Conservation (phyloP, 2,797 vertebrate genomes). For the Anisognathus igniventris region DNA sequence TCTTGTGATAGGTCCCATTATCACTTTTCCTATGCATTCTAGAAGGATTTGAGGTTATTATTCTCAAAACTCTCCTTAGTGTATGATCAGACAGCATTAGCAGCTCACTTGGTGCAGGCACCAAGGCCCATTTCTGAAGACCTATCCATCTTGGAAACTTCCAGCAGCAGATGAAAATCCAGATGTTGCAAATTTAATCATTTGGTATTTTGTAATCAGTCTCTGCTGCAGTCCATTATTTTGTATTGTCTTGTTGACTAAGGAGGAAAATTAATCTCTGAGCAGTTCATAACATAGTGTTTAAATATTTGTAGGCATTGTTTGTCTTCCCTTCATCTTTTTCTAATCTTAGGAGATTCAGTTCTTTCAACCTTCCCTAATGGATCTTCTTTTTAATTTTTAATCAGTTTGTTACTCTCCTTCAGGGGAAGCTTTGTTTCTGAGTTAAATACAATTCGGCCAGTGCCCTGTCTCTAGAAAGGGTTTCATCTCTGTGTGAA, state of each 20-base stretch:
- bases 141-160: not conserved
- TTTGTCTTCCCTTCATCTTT: conserved; percentile 2
- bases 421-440: not conserved
- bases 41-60: not conserved
- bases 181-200: not conserved
- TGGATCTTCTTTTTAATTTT: conserved; percentile 27
- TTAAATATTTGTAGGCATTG: conserved; percentile 24
- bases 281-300: not conserved
- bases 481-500: not conserved
- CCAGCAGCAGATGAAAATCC: conserved; percentile 13
- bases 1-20: not conserved
- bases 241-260: not conserved
- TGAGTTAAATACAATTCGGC: not conserved
- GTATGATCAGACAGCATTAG: not conserved
- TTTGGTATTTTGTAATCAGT: conserved; percentile 3
- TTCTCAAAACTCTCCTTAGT: not conserved
- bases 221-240: not conserved
- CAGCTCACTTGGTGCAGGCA: not conserved
- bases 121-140: not conserved
- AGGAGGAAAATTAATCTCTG: conserved; percentile 19
- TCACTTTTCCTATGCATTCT: not conserved
- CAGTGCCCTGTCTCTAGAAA: not conserved
- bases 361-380: not conserved
- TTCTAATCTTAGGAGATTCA: not conserved
- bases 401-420: not conserved